phyloP scores from a whole-genome alignment of 2,888 invertebrate genomes.

The Agonopterix arenella region DNA sequence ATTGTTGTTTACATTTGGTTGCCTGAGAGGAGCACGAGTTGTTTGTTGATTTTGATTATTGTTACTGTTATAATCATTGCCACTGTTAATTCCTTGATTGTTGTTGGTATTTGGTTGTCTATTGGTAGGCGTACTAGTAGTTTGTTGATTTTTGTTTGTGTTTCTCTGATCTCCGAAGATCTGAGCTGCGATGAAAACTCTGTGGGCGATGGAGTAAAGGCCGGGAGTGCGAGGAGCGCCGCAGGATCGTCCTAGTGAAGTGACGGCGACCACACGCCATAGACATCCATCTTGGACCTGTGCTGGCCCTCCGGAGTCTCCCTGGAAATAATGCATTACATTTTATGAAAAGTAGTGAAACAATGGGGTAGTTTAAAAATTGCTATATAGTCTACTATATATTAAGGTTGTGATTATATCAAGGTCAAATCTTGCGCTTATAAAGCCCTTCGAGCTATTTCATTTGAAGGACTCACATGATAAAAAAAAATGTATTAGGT shows the following conservation, averaged over 20 bases:
- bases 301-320: constrained; percentile 65
- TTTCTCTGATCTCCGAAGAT: constrained; percentile 3
- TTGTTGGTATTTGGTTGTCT: background rate
- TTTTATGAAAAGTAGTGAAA: too few species aligned
- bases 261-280: constrained; percentile 60
- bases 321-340: constrained; percentile 28
- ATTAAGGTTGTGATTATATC: background rate
- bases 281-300: constrained; percentile 57
- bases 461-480: too few species aligned
- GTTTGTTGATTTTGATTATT: background rate
- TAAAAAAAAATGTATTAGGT: too few species aligned
- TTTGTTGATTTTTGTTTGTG: background rate
- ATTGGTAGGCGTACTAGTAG: background rate
- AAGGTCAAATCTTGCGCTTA: background rate
- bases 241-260: constrained; percentile 57
- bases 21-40: too few species aligned
- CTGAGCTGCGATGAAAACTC: constrained; percentile 7
- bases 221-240: constrained; percentile 59
- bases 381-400: background rate
- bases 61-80: background rate
- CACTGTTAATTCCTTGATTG: background rate
- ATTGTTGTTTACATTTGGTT: background rate
- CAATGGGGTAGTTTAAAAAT: background rate
- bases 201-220: constrained; percentile 40
- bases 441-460: too few species aligned